A percentile compares a stretch with the other conserved stretches of the same genome.
These are phyloP conservation scores for Cyprinus carpio DNA, from an alignment of 2,113 vertebrate genomes.

Conservation along the genomic window DNA sequence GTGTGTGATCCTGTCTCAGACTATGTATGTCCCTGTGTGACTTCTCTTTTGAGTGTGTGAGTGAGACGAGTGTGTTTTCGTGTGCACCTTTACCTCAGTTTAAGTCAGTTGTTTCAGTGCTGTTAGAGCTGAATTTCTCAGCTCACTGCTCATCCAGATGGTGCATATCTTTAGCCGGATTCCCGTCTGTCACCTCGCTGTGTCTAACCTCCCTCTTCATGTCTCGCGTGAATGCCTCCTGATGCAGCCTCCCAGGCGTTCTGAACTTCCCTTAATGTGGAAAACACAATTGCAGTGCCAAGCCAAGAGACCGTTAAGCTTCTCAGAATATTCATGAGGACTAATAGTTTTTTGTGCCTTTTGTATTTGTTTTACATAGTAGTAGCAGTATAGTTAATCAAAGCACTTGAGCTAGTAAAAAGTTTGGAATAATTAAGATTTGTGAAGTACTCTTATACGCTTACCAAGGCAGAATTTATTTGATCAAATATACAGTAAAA, in stretches of 20 bases:
- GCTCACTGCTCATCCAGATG: conserved; percentile 46
- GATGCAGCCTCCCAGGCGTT: conserved; percentile 17
- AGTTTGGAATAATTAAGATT: background rate
- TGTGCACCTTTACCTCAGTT: conserved; percentile 22
- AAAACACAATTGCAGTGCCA: conserved; percentile 15
- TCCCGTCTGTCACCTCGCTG: conserved; percentile 19
- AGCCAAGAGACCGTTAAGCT: conserved; percentile 2
- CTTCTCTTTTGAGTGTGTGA: conserved; percentile 13
- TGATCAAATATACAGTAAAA: no score
- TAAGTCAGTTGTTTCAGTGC: conserved; percentile 40
- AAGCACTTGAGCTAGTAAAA: background rate
- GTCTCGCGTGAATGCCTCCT: background rate
- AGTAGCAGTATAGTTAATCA: background rate
- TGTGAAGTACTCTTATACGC: background rate
- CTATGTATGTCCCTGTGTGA: background rate
- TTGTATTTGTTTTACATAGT: conserved; percentile 32
- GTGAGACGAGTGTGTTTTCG: background rate
- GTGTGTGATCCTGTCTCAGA: background rate
- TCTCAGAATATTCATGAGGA: conserved; percentile 36
- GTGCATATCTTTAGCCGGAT: conserved; percentile 50
- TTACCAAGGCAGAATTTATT: no score
- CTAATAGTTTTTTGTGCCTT: conserved; percentile 5
- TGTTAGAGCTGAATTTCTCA: conserved; percentile 51
- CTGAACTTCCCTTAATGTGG: conserved; percentile 19
- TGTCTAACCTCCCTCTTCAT: conserved; percentile 3